phyloP scores from a whole-genome alignment of 2,113 vertebrate species.

The Semnornis frantzii region DNA sequence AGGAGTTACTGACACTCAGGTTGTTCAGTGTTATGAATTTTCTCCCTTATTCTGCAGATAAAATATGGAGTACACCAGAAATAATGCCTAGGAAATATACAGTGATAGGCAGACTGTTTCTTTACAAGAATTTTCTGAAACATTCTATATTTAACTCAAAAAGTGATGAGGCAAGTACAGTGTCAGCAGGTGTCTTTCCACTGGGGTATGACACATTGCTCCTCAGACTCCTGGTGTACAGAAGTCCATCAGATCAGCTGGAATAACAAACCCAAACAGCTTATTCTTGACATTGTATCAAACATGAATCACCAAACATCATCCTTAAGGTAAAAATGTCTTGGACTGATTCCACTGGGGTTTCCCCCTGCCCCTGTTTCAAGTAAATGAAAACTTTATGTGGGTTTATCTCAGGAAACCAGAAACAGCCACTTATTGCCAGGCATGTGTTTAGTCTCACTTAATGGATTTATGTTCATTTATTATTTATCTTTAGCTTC shows the following conservation, averaged over 20 bases:
- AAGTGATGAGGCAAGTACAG: too few species aligned
- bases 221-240: neutral
- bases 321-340: neutral
- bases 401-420: neutral
- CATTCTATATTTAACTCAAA: neutral
- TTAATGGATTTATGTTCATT: neutral
- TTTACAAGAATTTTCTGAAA: neutral
- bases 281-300: neutral
- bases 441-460: neutral
- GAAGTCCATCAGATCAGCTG: neutral
- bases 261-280: neutral
- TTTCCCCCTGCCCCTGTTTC: neutral
- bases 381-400: neutral
- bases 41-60: neutral
- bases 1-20: neutral
- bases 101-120: neutral
- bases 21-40: neutral
- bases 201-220: fast-evolving
- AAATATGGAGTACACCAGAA: neutral
- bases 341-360: neutral
- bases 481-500: neutral
- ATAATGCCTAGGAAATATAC: neutral
- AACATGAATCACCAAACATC: neutral
- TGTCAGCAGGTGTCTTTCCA: neutral
- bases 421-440: neutral